Evolutionary conservation across 2,113 vertebrate species (phyloP).

Genomic region (Halichoeres trimaculatus): DNA sequence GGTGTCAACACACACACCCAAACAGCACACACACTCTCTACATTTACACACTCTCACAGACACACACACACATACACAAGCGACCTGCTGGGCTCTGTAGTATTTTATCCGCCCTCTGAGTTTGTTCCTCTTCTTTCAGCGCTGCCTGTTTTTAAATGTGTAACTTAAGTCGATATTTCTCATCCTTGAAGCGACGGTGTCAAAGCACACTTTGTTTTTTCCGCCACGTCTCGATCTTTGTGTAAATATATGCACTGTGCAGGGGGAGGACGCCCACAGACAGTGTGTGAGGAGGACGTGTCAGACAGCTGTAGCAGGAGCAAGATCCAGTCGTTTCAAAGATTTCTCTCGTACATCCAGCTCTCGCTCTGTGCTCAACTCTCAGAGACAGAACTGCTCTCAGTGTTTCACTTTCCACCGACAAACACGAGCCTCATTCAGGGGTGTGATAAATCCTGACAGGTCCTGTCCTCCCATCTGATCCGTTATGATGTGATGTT

Average conservation of each 20-base stretch:
- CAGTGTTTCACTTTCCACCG: not conserved
- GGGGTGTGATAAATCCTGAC: not conserved
- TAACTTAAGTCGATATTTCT: conserved; percentile 79
- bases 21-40: conserved; percentile 1
- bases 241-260: conserved; percentile 78
- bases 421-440: not conserved
- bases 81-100: conserved; percentile 51
- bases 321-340: conserved; percentile 3
- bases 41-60: conserved; percentile 15
- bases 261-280: conserved; percentile 41
- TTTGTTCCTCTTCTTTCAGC: conserved; percentile 62
- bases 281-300: conserved; percentile 19
- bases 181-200: conserved; percentile 71
- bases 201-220: conserved; percentile 78
- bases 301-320: conserved; percentile 16
- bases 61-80: conserved; percentile 38
- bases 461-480: not conserved
- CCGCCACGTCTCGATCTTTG: conserved; percentile 66
- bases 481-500: no score
- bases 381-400: not conserved
- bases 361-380: not conserved
- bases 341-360: not conserved
- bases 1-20: conserved; percentile 18
- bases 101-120: conserved; percentile 69
- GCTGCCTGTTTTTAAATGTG: conserved; percentile 76